A percentile compares a stretch with the other conserved stretches of the same genome.
These are phyloP conservation scores for Baccha elongata DNA, from an alignment of 2,888 invertebrate genomes.

Conservation along the genomic window DNA sequence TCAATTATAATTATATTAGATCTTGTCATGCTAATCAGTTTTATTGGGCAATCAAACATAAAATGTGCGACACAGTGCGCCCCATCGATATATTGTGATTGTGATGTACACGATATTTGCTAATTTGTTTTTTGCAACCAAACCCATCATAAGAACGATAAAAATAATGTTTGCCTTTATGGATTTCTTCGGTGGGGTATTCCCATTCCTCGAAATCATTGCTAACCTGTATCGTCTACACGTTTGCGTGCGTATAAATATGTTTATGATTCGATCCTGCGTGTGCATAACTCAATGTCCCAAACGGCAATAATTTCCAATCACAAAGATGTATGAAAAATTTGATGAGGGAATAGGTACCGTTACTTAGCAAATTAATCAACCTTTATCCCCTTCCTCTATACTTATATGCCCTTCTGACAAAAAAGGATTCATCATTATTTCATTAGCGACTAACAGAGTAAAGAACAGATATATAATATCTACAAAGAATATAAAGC, in stretches of 20 bases:
- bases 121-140: conserved; percentile 67
- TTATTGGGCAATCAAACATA: conserved; percentile 52
- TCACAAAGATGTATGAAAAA: conserved; percentile 71
- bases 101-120: conserved; percentile 68
- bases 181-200: neutral
- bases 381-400: neutral
- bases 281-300: conserved; percentile 73
- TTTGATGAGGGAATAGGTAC: conserved; percentile 53
- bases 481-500: conserved; percentile 37
- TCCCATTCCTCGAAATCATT: neutral
- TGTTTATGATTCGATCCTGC: conserved; percentile 69
- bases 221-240: too few species aligned
- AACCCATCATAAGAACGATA: conserved; percentile 48
- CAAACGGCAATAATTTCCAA: conserved; percentile 75
- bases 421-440: conserved; percentile 71
- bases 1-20: conserved; percentile 39
- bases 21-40: conserved; percentile 63
- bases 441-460: conserved; percentile 68
- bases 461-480: conserved; percentile 11
- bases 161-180: conserved; percentile 33
- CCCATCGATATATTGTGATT: conserved; percentile 61
- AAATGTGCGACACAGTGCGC: conserved; percentile 8
- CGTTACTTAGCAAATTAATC: conserved; percentile 58
- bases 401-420: neutral
- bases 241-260: too few species aligned